These are phyloP conservation scores for Dermatemys mawii DNA, from an alignment of 2,113 vertebrate genomes.

Conservation along the genomic window DNA sequence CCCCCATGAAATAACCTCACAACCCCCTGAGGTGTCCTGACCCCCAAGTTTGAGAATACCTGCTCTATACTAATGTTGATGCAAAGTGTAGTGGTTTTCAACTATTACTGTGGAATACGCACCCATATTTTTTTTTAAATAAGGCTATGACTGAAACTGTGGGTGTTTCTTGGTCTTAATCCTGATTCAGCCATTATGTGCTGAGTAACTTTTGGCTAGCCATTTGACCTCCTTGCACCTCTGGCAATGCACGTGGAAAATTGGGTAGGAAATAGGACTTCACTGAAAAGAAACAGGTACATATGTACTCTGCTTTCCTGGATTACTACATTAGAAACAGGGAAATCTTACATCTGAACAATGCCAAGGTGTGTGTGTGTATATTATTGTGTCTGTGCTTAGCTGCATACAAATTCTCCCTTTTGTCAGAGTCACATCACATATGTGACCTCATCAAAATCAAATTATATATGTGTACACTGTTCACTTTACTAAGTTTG, in stretches of 20 bases:
- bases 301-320: not conserved
- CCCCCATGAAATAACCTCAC: too few species aligned
- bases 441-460: conserved; percentile 28
- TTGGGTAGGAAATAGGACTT: not conserved
- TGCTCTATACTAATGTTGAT: not conserved
- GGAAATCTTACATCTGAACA: conserved; percentile 32
- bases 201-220: conserved; percentile 2
- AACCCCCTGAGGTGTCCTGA: too few species aligned
- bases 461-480: accelerated
- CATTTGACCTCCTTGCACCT: not conserved
- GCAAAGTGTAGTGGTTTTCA: not conserved
- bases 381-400: not conserved
- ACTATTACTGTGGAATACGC: accelerated
- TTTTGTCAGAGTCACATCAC: conserved; percentile 20
- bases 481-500: not conserved
- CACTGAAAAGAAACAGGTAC: conserved; percentile 44
- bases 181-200: not conserved
- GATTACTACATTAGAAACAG: conserved; percentile 52
- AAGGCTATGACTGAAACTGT: not conserved
- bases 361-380: conserved; percentile 26
- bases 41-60: too few species aligned
- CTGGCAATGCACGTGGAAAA: conserved; percentile 42
- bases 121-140: not conserved
- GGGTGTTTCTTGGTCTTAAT: not conserved
- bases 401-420: conserved; percentile 44